Percentiles rank a stretch among this genome's conserved stretches.
Evolutionary conservation across 2,113 vertebrate species (phyloP).

Genomic region (Scytalopus superciliaris): DNA sequence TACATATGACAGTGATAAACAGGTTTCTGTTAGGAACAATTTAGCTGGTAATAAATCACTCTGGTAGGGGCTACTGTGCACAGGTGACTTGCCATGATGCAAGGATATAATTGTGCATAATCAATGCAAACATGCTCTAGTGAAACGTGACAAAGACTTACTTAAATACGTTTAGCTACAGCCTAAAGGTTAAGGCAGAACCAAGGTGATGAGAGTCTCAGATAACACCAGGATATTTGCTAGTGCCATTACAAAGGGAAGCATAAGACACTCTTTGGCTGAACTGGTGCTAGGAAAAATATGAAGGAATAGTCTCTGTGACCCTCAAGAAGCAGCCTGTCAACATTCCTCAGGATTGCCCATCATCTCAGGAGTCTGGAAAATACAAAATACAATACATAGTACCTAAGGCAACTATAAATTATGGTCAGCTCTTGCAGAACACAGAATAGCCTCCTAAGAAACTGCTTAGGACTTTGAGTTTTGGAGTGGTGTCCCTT

Average conservation of each 20-base stretch:
- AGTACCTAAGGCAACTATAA: background rate
- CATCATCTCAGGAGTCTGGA: background rate
- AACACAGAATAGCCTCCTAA: background rate
- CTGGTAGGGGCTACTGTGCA: background rate
- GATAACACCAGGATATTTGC: background rate
- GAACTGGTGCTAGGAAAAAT: background rate
- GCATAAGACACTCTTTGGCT: background rate
- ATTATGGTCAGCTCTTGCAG: background rate
- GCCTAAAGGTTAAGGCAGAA: background rate
- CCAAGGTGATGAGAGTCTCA: background rate
- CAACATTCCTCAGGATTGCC: background rate
- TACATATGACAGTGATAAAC: slow-evolving; percentile 71
- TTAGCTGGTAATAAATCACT: slow-evolving; percentile 71
- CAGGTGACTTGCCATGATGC: slow-evolving; percentile 40
- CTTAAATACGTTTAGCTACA: slow-evolving; percentile 36
- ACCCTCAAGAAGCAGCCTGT: background rate
- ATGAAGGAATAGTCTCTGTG: background rate
- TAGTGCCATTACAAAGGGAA: background rate
- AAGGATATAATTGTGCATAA: slow-evolving; percentile 59
- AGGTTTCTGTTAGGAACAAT: slow-evolving; percentile 64
- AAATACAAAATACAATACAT: background rate
- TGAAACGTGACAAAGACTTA: slow-evolving; percentile 54
- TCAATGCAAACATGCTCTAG: slow-evolving; percentile 62
- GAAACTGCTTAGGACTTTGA: background rate
- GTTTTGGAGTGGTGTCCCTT: background rate